Conservation (phyloP, 1,140 invertebrate genomes). For the Lucilia sericata region DNA sequence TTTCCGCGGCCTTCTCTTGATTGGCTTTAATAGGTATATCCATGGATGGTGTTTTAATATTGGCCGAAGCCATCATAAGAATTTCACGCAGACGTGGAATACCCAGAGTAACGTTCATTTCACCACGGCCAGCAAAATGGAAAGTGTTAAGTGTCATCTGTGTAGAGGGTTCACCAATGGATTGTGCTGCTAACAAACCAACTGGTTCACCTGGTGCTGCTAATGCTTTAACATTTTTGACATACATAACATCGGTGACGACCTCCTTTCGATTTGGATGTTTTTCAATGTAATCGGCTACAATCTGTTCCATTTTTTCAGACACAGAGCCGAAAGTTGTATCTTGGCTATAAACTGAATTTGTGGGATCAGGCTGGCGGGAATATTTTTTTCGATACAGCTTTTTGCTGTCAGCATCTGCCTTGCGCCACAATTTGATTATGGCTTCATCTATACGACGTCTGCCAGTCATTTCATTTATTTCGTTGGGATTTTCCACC, state of each 20-base stretch:
- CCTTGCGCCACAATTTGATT: constrained; percentile 75
- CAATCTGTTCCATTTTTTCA: constrained; percentile 80
- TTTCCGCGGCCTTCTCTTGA: constrained; percentile 75
- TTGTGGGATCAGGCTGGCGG: constrained; percentile 80
- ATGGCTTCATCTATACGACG: constrained; percentile 68
- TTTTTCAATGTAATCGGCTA: constrained; percentile 74
- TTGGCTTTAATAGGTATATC: constrained; percentile 85
- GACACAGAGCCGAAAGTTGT: constrained; percentile 83
- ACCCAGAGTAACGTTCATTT: constrained; percentile 99
- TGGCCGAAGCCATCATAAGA: constrained; percentile 92
- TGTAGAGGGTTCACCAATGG: constrained; percentile 98
- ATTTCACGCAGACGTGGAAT: constrained; percentile 97
- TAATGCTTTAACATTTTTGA: constrained; percentile 82
- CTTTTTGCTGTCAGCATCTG: constrained; percentile 72
- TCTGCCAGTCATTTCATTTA: constrained; percentile 61
- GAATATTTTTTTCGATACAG: constrained; percentile 67
- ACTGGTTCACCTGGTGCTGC: constrained; percentile 95
- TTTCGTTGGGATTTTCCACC: constrained; percentile 56
- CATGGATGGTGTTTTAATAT: constrained; percentile 96
- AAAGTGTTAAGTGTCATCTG: constrained; percentile 99
- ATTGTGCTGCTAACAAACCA: constrained; percentile 94
- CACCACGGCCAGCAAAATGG: constrained; percentile 98
- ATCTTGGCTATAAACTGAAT: constrained; percentile 77
- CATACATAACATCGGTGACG: constrained; percentile 77
- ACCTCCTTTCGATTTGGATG: constrained; percentile 67